Conservation (phyloP, 2,888 invertebrate species). For the Nomada fucata region DNA sequence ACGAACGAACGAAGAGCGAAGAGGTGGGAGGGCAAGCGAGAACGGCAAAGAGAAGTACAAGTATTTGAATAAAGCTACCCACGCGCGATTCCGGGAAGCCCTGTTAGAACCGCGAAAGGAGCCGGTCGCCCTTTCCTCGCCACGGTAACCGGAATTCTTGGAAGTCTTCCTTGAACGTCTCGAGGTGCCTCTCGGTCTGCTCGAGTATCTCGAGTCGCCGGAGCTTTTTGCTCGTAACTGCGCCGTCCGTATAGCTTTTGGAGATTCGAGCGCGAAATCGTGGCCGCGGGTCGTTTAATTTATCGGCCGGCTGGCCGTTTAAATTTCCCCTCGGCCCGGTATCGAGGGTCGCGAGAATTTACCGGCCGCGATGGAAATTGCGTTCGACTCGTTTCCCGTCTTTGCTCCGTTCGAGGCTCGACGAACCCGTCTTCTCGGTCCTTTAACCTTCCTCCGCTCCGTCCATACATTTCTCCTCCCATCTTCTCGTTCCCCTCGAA, state of each 20-base stretch:
- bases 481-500: neutral
- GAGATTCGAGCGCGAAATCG: neutral
- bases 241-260: neutral
- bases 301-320: conserved; percentile 8
- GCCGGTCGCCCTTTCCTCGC: conserved; percentile 38
- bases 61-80: conserved; percentile 55
- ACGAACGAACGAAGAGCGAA: too few relatives aligned
- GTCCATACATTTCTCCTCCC: neutral
- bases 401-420: too few relatives aligned
- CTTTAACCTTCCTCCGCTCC: neutral
- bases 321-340: neutral
- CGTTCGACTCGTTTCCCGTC: too few relatives aligned
- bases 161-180: conserved; percentile 24
- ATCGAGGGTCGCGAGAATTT: neutral
- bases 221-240: conserved; percentile 28
- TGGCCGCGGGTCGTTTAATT: conserved; percentile 5
- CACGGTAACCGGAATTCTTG: conserved; percentile 38
- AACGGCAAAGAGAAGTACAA: neutral
- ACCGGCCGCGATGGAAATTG: too few relatives aligned
- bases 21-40: neutral
- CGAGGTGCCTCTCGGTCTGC: neutral
- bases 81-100: conserved; percentile 52
- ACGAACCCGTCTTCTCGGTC: too few relatives aligned
- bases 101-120: conserved; percentile 46
- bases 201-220: conserved; percentile 26